A percentile compares a stretch with the other conserved stretches of the same genome.
Evolutionary conservation across 1,140 invertebrate genomes (phyloP).

Genomic region (Melanaphis sacchari): DNA sequence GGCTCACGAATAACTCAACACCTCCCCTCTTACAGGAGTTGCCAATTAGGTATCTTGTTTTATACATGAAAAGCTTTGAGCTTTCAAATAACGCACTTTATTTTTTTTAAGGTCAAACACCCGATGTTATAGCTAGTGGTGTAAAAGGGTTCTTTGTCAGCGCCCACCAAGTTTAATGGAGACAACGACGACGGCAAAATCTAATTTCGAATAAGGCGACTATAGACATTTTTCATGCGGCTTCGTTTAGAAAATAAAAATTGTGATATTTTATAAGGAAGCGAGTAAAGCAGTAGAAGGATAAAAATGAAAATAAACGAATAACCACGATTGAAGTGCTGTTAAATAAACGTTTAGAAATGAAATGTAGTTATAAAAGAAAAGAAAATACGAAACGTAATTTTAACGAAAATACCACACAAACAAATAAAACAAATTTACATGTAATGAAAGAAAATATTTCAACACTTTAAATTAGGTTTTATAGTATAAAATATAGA

Average conservation of each 20-base stretch:
- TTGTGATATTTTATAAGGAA: neutral
- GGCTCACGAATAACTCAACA: neutral
- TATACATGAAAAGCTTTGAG: slow-evolving; percentile 35
- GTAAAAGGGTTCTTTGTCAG: slow-evolving; percentile 48
- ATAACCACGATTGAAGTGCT: slow-evolving; percentile 24
- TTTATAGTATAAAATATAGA: neutral
- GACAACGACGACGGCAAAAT: slow-evolving; percentile 38
- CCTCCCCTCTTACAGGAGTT: neutral
- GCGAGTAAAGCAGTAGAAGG: neutral
- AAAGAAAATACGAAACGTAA: neutral
- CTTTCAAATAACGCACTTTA: slow-evolving; percentile 33
- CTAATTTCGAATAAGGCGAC: slow-evolving; percentile 29
- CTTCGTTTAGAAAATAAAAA: slow-evolving; percentile 32
- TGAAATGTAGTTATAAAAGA: slow-evolving; percentile 6
- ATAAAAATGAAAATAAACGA: slow-evolving; percentile 13
- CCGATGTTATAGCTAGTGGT: slow-evolving; percentile 14
- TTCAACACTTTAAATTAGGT: neutral
- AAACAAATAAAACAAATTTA: neutral
- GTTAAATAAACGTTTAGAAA: slow-evolving; percentile 30
- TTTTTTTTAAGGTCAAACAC: slow-evolving; percentile 43
- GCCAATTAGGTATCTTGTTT: slow-evolving; percentile 37
- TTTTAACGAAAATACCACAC: slow-evolving; percentile 2
- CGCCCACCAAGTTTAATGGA: slow-evolving; percentile 44
- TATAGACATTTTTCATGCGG: slow-evolving; percentile 15
- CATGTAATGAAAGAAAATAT: neutral